phyloP scores from a whole-genome alignment of 2,888 invertebrate species.

The Smittia aterrima region DNA sequence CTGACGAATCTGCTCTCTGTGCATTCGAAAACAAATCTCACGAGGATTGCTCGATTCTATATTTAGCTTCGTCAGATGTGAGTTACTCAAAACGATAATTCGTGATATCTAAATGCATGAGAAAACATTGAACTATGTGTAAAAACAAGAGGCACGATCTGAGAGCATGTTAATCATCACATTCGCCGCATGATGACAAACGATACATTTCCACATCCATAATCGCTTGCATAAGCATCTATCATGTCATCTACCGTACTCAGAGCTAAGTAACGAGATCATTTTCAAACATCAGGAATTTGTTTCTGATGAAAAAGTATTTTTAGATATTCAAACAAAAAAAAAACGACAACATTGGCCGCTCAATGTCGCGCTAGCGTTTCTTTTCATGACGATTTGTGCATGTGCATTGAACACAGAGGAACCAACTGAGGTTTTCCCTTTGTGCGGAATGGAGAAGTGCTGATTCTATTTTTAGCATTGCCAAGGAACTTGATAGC shows the following conservation, averaged over 20 bases:
- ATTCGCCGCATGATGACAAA: background rate
- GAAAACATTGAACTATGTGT: background rate
- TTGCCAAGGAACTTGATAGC: background rate
- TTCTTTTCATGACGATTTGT: background rate
- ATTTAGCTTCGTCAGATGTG: background rate
- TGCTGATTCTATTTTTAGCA: background rate
- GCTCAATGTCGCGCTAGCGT: background rate
- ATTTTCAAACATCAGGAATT: background rate
- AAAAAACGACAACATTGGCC: background rate
- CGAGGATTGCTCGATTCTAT: background rate
- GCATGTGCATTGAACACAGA: background rate
- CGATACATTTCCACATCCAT: background rate
- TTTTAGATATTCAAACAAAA: background rate
- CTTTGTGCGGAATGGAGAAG: background rate
- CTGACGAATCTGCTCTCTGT: too few species aligned
- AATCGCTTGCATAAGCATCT: background rate
- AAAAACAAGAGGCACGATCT: background rate
- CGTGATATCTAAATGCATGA: background rate
- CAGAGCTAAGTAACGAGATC: background rate
- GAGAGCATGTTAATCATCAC: background rate
- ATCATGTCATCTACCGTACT: background rate
- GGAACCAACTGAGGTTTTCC: too few species aligned
- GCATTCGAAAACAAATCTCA: too few species aligned
- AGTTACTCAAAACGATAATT: background rate
- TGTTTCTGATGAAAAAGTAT: background rate